Evolutionary conservation across 2,888 invertebrate genomes (phyloP).

Genomic region (Lagria hirta): DNA sequence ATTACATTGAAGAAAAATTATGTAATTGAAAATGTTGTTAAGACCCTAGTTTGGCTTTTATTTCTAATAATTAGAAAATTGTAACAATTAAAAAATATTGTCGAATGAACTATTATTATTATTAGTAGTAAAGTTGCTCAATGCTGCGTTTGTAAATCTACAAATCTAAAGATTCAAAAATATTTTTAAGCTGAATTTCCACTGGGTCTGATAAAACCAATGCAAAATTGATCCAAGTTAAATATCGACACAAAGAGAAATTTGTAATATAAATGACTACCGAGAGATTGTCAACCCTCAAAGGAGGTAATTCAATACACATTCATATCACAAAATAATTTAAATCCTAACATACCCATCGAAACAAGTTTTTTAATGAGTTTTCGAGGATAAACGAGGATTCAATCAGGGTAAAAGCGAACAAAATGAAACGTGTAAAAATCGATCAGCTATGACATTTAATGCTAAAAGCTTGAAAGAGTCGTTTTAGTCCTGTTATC

Average conservation of each 20-base stretch:
- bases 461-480: too few species aligned
- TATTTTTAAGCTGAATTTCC: constrained; percentile 17
- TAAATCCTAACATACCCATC: constrained; percentile 9
- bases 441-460: constrained; percentile 17
- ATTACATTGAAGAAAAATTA: too few species aligned
- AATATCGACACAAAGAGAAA: constrained; percentile 17
- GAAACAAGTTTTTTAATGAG: constrained; percentile 27
- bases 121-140: too few species aligned
- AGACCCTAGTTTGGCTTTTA: too few species aligned
- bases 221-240: constrained; percentile 18
- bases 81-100: too few species aligned
- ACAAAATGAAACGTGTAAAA: constrained; percentile 16
- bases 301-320: constrained; percentile 23
- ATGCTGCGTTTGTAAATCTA: too few species aligned
- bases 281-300: constrained; percentile 18
- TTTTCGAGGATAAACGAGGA: constrained; percentile 22
- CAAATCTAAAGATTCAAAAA: too few species aligned
- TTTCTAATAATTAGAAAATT: too few species aligned
- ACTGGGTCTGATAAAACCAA: too few species aligned
- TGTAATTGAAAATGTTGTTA: too few species aligned
- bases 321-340: constrained; percentile 23
- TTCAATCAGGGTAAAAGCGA: constrained; percentile 23
- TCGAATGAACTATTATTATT: too few species aligned
- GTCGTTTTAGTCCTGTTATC: too few species aligned
- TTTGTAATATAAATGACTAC: constrained; percentile 12